Evolutionary conservation across 2,797 vertebrate species (phyloP), one percentile per base, ranked within the genome.

Genomic region (Synaphobranchus kaupii): DNA sequence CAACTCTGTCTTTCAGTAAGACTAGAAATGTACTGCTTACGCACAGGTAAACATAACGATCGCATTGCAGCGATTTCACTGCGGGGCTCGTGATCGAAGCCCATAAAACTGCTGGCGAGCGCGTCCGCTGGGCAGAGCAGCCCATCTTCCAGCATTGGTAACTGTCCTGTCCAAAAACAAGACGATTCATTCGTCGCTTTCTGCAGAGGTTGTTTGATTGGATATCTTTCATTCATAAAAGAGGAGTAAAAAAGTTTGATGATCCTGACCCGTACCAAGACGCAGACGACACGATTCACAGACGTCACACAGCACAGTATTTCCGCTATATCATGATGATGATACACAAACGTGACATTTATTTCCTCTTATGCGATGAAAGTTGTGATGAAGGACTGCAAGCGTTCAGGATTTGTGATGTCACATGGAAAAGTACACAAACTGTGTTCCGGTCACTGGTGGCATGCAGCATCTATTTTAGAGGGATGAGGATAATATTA

Each of bases 241-340:
- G 5, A n/a, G 20, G 47, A 22, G 76, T 80, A 80, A 80, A 25
- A 78, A 78, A 20, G 78, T 50, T n/a, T 22, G 47, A 68, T 34
- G 47, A 34, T 73, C 83, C 83, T 39, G 68, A 83, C 44, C 54
- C 39, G 44, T 78, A 63, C n/a, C 54, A 39, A 54, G 50, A 87
- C 34, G 78, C 66, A 84, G n/a, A 85, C 22, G 47, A 85, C 83
- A 85, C 82, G 1, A 31, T 80, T 87, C 83, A 60, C 66, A 60
- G 13, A 76, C 17, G 5, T 66, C 63, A 83, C 76, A 73, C 52
- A 56, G 71, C 71, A 84, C 83, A 84, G 86, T 22, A 44, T 83
- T 76, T 73, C 63, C 8, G 68, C 71, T 48, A 84, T 52, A 76
- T 56, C 8, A 66, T 17, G 0, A 44, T 15, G 44, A 84, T 17